These are phyloP conservation scores for Poeciliopsis prolifica DNA, from an alignment of 2,113 vertebrate species.

Conservation along the genomic window DNA sequence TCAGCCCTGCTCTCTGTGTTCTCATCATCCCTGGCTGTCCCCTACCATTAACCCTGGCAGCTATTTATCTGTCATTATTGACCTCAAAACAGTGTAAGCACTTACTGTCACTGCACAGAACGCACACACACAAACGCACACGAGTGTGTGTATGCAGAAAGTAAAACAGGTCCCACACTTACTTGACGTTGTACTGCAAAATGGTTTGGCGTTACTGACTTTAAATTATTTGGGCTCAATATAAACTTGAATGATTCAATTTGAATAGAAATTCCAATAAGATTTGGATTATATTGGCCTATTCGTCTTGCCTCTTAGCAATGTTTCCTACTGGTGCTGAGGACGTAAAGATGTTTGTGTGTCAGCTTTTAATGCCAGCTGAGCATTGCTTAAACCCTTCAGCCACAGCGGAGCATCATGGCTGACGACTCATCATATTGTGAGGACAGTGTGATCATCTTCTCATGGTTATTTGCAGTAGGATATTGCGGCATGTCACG, in stretches of 20 bases:
- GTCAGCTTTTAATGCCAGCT: too few relatives aligned
- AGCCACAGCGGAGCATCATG: too few relatives aligned
- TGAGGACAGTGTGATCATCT: too few relatives aligned
- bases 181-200: slow-evolving; percentile 33
- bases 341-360: too few relatives aligned
- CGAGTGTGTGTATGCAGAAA: slow-evolving; percentile 14
- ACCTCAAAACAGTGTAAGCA: slow-evolving; percentile 76
- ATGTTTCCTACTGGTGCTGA: too few relatives aligned
- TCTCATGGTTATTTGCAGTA: too few relatives aligned
- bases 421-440: too few relatives aligned
- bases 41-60: slow-evolving; percentile 70
- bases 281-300: background rate
- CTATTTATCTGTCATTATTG: slow-evolving; percentile 75
- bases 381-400: too few relatives aligned
- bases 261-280: background rate
- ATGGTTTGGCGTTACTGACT: slow-evolving; percentile 56
- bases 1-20: slow-evolving; percentile 47
- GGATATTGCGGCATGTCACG: too few relatives aligned
- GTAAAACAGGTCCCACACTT: slow-evolving; percentile 4
- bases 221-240: slow-evolving; percentile 23
- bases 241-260: slow-evolving; percentile 44
- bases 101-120: slow-evolving; percentile 47
- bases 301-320: slow-evolving; percentile 19
- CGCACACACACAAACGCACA: slow-evolving; percentile 19
- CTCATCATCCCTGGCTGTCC: slow-evolving; percentile 63